phyloP scores from a whole-genome alignment of 2,888 invertebrate species.

The Stegophylla sp. region DNA sequence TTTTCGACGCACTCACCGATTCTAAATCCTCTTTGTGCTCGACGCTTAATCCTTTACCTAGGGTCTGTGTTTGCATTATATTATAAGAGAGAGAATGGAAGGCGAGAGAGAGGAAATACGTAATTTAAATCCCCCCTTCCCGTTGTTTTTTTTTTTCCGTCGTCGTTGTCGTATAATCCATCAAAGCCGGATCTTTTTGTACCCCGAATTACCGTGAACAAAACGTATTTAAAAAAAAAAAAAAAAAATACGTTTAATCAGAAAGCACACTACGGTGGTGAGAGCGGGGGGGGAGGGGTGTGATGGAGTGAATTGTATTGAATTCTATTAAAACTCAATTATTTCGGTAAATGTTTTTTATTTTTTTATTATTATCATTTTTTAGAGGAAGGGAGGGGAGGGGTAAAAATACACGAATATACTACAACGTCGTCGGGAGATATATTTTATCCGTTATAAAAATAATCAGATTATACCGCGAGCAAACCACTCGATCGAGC shows the following conservation, averaged over 20 bases:
- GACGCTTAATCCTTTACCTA: constrained; percentile 44
- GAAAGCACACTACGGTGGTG: not conserved
- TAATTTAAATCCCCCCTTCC: constrained; percentile 51
- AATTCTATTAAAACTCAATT: constrained; percentile 41
- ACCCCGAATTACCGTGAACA: constrained; percentile 2
- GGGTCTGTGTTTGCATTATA: constrained; percentile 37
- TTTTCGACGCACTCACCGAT: constrained; percentile 39
- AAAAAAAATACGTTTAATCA: constrained; percentile 40
- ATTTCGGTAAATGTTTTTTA: not conserved
- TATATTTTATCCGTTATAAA: not conserved
- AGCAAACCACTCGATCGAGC: not conserved
- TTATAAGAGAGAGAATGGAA: not conserved
- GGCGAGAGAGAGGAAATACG: constrained; percentile 20
- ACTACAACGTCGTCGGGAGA: too few relatives aligned
- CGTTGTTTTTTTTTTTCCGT: constrained; percentile 39
- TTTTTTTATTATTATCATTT: too few relatives aligned
- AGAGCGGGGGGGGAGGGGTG: too few relatives aligned
- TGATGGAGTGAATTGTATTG: not conserved
- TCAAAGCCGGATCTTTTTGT: constrained; percentile 55
- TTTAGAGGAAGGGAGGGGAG: not conserved
- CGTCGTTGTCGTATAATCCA: constrained; percentile 47
- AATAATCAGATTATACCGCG: constrained; percentile 9
- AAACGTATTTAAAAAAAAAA: constrained; percentile 35
- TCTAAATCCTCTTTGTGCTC: constrained; percentile 41
- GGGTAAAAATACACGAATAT: not conserved